Percentiles rank a stretch among this genome's conserved stretches.
These are phyloP conservation scores for Penaeus monodon DNA, from an alignment of 2,888 invertebrate genomes.

Conservation along the genomic window DNA sequence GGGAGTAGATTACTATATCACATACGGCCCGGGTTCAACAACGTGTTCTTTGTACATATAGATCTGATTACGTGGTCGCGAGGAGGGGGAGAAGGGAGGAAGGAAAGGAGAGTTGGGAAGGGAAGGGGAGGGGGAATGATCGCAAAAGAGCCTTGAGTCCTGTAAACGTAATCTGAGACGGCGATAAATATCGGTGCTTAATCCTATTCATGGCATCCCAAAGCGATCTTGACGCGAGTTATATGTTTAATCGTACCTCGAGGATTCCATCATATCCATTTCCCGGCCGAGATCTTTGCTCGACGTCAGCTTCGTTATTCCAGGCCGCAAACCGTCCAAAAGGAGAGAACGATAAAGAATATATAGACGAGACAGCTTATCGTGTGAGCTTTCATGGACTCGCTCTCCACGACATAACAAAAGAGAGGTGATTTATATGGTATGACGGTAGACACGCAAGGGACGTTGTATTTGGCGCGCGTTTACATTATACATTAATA, in stretches of 20 bases:
- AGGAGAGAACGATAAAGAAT: slow-evolving; percentile 20
- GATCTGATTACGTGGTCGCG: background rate
- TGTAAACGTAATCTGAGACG: too few relatives aligned
- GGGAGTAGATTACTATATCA: background rate
- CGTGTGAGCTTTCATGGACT: slow-evolving; percentile 20
- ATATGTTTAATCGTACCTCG: too few relatives aligned
- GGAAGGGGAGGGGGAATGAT: background rate
- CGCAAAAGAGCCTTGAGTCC: background rate
- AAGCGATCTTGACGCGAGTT: too few relatives aligned
- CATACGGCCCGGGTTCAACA: too few relatives aligned
- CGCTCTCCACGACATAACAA: slow-evolving; percentile 28
- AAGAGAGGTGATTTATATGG: slow-evolving; percentile 28
- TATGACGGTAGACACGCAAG: slow-evolving; percentile 26
- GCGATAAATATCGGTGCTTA: too few relatives aligned
- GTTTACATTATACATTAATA: background rate
- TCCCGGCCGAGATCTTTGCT: too few relatives aligned
- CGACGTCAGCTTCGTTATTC: too few relatives aligned
- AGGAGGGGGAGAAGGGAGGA: background rate
- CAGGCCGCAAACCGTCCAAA: background rate
- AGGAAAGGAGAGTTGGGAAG: background rate
- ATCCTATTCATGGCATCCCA: too few relatives aligned
- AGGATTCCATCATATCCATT: too few relatives aligned
- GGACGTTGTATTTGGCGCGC: slow-evolving; percentile 1
- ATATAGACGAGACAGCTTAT: slow-evolving; percentile 9
- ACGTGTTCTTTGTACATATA: too few relatives aligned